A percentile compares a stretch with the other conserved stretches of the same genome.
Conservation (phyloP, 2,888 invertebrate genomes). For the Diarsia mendica region DNA sequence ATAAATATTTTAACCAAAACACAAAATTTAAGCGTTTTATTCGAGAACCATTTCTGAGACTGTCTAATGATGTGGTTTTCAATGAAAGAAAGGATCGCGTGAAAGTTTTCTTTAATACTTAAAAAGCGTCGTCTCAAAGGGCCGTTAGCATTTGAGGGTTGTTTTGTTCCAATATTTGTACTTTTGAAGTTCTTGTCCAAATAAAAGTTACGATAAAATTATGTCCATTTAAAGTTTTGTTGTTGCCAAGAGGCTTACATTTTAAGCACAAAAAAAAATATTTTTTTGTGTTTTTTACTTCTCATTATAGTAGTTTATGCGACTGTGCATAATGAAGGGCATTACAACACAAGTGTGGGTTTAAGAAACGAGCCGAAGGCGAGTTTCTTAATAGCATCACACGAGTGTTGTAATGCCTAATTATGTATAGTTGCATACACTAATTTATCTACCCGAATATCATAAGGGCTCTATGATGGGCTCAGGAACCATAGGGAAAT, state of each 20-base stretch:
- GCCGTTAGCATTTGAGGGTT: constrained; percentile 57
- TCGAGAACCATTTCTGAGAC: constrained; percentile 57
- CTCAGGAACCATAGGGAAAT: no score
- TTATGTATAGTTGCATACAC: no score
- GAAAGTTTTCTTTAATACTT: constrained; percentile 73
- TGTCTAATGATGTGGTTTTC: constrained; percentile 78
- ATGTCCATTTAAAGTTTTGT: constrained; percentile 11
- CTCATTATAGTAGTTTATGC: no score
- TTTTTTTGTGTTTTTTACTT: no score
- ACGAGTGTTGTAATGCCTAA: no score
- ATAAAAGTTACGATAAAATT: constrained; percentile 54
- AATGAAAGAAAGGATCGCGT: constrained; percentile 67
- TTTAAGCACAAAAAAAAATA: background rate
- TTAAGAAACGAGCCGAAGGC: no score
- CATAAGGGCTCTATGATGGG: no score
- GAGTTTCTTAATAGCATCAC: no score
- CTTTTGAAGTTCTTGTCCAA: constrained; percentile 51
- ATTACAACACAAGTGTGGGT: no score
- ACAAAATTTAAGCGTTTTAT: constrained; percentile 44
- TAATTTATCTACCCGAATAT: no score
- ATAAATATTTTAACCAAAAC: constrained; percentile 20
- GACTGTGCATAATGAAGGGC: no score
- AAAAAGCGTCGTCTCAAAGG: constrained; percentile 71
- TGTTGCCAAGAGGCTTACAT: background rate
- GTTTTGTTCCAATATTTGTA: constrained; percentile 59